Base-by-base conservation (phyloP, 2,797 vertebrate genomes). In the Hoplostethus mediterraneus region DNA sequence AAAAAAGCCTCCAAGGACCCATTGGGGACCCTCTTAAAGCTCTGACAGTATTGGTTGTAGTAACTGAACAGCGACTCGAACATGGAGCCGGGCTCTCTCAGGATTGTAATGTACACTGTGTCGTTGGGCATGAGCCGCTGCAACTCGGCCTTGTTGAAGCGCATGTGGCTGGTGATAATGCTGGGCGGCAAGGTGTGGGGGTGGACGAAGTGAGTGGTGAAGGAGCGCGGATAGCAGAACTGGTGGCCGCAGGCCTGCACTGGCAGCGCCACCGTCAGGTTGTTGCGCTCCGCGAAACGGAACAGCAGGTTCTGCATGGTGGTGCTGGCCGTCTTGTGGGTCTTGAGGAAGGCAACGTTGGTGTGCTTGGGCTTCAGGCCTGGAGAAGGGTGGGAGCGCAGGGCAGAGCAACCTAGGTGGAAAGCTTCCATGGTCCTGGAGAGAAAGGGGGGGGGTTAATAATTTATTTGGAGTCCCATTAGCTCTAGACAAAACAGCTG, bases 301-400 rank as follows among this genome's bases (percentile, higher is more conserved):
- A 96, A 97, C 8, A 97, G 90, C 62, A 97, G 91, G 91, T 97
- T 97, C 91, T 97, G 96, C 88, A 97, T 95, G 3, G 96, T 97
- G 65, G 83, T 93, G 87, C 96, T 95, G 38, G 96, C 96, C 0
- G 96, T 97, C 82, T 97, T 97, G 92, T 97, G 96, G 8, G 96
- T 97, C 92, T 97, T 97, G 55, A 97, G 91, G 92, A 97, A 97
- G 87, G 91, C 94, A 77, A 97, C 90, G 0, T 94, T 94, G 82
- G 90, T 94, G 87, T 95, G 95, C 86, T 96, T 97, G 0, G 85
- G 84, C 1, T 93, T 92, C 13, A 88, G 77, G 52, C 86, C 84
- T 0, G 83, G 80, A 5, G 73, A 71, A 0, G 87, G 89, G 2
- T 81, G 81, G 28, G 83, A 81, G n/a, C 63, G 85, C 2, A 86